These are phyloP conservation scores for Anodontia alba DNA, from an alignment of 2,888 invertebrate genomes.

Conservation along the genomic window DNA sequence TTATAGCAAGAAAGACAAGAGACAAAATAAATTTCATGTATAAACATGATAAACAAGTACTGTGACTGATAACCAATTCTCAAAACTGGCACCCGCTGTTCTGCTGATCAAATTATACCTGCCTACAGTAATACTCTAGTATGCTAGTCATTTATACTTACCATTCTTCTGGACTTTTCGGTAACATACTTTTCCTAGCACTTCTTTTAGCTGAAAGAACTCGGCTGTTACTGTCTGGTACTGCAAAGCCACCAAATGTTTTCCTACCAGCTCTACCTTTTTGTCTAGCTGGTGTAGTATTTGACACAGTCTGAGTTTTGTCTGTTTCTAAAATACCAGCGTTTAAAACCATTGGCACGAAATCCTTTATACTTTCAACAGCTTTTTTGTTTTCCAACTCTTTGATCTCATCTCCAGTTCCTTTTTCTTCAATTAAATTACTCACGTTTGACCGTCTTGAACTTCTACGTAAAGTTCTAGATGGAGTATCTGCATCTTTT, in stretches of 20 bases:
- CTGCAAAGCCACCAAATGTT: slow-evolving; percentile 3
- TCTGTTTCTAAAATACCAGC: not conserved
- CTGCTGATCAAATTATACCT: too few species aligned
- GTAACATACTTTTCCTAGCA: slow-evolving; percentile 61
- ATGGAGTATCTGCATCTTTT: not conserved
- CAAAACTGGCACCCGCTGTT: too few species aligned
- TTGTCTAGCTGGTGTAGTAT: not conserved
- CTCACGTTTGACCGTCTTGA: not conserved
- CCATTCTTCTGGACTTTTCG: slow-evolving; percentile 75
- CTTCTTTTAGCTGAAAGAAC: slow-evolving; percentile 63
- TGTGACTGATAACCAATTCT: too few species aligned
- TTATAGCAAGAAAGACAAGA: too few species aligned
- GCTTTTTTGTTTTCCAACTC: not conserved
- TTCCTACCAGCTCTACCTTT: not conserved
- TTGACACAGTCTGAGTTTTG: not conserved
- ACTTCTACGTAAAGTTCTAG: not conserved
- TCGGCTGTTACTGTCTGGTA: slow-evolving; percentile 46
- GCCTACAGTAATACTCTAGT: too few species aligned
- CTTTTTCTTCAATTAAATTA: not conserved
- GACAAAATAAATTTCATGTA: too few species aligned
- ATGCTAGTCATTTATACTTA: too few species aligned
- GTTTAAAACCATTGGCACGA: not conserved
- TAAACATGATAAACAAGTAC: too few species aligned
- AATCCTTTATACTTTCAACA: not conserved
- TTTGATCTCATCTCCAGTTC: not conserved